A percentile compares a stretch with the other conserved stretches of the same genome.
phyloP scores from a whole-genome alignment of 2,888 invertebrate species.

The Lucinisca nassula region DNA sequence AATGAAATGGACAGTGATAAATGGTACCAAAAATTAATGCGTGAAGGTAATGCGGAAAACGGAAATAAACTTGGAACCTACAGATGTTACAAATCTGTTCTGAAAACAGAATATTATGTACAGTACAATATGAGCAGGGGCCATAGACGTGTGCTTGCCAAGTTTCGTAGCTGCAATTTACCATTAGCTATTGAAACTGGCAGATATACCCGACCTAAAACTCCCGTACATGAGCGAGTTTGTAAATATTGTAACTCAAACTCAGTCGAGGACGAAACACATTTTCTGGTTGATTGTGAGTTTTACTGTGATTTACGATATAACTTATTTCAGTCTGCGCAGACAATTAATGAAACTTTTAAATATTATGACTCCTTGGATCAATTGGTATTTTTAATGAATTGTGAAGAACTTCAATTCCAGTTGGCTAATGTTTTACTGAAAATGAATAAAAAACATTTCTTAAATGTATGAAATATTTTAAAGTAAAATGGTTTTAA shows the following conservation, averaged over 20 bases:
- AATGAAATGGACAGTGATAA: no score
- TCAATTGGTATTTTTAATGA: not conserved
- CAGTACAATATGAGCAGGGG: not conserved
- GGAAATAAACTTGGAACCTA: not conserved
- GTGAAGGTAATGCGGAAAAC: not conserved
- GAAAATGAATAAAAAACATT: no score
- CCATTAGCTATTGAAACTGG: not conserved
- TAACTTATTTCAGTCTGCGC: not conserved
- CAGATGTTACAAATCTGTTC: not conserved
- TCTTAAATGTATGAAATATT: no score
- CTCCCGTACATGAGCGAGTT: not conserved
- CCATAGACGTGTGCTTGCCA: no score
- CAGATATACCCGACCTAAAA: not conserved
- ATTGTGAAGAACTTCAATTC: no score
- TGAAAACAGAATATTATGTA: not conserved
- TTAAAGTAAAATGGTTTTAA: no score
- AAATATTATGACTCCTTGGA: not conserved
- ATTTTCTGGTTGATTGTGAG: not conserved
- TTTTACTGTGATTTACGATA: not conserved
- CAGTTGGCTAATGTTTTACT: no score
- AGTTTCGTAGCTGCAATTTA: not conserved
- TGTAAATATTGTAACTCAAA: not conserved
- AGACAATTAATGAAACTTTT: not conserved
- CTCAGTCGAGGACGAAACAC: not conserved
- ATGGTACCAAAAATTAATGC: no score